Evolutionary conservation across 1,140 invertebrate species (phyloP).

Genomic region (Linepithema humile): DNA sequence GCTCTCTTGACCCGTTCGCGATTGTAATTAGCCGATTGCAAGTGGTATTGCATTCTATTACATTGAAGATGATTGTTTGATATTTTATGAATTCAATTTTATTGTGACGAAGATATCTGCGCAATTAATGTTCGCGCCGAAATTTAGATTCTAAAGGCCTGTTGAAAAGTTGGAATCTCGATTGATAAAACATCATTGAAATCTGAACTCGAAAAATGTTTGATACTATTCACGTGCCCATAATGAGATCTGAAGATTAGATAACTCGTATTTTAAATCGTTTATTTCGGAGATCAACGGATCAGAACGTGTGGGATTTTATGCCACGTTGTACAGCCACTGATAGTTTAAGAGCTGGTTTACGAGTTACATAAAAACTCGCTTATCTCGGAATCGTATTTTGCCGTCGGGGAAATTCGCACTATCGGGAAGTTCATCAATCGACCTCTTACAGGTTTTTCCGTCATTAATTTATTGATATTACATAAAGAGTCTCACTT

Average conservation of each 20-base stretch:
- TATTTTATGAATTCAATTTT: not conserved
- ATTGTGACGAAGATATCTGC: not conserved
- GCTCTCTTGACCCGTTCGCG: not conserved
- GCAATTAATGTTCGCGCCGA: not conserved
- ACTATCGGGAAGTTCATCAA: not conserved
- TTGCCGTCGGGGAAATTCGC: not conserved
- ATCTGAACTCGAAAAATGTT: not conserved
- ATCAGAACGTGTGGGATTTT: not conserved
- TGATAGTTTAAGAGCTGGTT: constrained; percentile 43
- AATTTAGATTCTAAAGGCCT: not conserved
- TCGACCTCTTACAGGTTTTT: not conserved
- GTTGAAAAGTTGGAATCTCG: not conserved
- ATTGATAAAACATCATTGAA: not conserved
- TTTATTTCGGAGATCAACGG: not conserved
- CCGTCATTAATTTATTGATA: not conserved
- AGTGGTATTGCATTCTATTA: not conserved
- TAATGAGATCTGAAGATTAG: not conserved
- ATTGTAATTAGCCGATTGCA: not conserved
- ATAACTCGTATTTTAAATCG: not conserved
- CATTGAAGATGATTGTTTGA: not conserved
- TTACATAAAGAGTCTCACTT: not conserved
- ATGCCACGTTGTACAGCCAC: not conserved
- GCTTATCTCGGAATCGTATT: constrained; percentile 17
- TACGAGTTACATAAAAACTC: constrained; percentile 43
- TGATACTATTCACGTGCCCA: not conserved